Percentiles rank a stretch among this genome's conserved stretches.
phyloP scores from a whole-genome alignment of 2,113 vertebrate genomes.

The Noctilio leporinus region DNA sequence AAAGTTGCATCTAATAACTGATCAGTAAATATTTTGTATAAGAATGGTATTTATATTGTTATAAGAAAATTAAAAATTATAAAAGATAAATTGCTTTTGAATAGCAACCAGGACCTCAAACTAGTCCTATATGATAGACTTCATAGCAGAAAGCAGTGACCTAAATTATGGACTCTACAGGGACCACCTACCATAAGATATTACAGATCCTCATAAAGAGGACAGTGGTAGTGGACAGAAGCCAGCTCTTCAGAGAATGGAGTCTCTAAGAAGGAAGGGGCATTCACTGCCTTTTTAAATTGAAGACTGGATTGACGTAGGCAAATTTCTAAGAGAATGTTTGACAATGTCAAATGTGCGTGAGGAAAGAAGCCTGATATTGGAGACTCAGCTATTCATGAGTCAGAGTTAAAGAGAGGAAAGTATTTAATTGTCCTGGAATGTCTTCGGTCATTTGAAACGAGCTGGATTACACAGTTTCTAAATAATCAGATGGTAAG shows the following conservation, averaged over 20 bases:
- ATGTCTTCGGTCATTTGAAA: slow-evolving; percentile 58
- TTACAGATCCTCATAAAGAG: background rate
- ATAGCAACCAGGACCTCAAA: background rate
- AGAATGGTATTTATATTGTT: background rate
- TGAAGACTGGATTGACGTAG: background rate
- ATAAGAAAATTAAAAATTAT: background rate
- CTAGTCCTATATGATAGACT: background rate
- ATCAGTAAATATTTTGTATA: background rate
- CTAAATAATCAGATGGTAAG: slow-evolving; percentile 52
- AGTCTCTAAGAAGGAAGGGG: background rate
- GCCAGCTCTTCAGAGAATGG: background rate
- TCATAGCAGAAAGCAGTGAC: background rate
- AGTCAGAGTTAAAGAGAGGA: slow-evolving; percentile 62
- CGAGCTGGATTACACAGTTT: slow-evolving; percentile 17
- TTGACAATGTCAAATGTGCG: slow-evolving; percentile 51
- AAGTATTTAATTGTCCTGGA: slow-evolving; percentile 58
- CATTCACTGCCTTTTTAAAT: background rate
- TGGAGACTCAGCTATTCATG: slow-evolving; percentile 53
- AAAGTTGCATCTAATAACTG: background rate
- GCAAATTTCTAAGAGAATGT: slow-evolving; percentile 31
- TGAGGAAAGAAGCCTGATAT: slow-evolving; percentile 40
- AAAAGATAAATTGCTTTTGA: background rate
- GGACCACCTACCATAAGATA: background rate
- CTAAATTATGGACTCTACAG: background rate
- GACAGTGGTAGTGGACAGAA: background rate